Evolutionary conservation across 2,797 vertebrate genomes (phyloP).

Genomic region (Tolypeutes matacus): DNA sequence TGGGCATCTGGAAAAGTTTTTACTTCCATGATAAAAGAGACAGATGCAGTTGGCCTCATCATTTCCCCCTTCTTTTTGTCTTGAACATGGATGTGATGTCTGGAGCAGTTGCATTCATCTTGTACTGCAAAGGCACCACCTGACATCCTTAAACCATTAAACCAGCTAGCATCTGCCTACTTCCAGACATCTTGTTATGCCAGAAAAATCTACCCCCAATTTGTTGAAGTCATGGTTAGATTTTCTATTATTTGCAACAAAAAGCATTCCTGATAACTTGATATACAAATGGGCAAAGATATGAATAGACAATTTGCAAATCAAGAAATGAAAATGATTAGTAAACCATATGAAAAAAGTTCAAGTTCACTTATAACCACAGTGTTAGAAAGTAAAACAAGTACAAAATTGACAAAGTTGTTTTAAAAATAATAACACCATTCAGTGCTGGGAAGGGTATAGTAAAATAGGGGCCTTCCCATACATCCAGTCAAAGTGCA

Average conservation of each 20-base stretch:
- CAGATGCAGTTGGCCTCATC: neutral
- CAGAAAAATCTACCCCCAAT: neutral
- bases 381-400: constrained; percentile 51
- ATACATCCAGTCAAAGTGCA: neutral
- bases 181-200: neutral
- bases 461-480: neutral
- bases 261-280: neutral
- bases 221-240: constrained; percentile 23
- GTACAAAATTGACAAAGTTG: neutral
- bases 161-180: neutral
- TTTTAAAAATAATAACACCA: neutral
- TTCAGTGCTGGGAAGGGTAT: neutral
- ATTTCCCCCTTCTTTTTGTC: neutral
- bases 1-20: neutral
- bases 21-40: neutral
- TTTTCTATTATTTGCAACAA: neutral
- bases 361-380: constrained; percentile 8
- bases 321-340: neutral
- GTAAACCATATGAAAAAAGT: neutral
- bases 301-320: neutral
- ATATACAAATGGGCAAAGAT: constrained; percentile 7
- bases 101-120: neutral
- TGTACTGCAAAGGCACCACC: neutral
- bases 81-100: neutral
- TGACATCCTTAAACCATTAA: neutral